Evolutionary conservation across 2,888 invertebrate species (phyloP), one percentile per base, ranked within the genome.

Genomic region (Entomobrya multifasciata): DNA sequence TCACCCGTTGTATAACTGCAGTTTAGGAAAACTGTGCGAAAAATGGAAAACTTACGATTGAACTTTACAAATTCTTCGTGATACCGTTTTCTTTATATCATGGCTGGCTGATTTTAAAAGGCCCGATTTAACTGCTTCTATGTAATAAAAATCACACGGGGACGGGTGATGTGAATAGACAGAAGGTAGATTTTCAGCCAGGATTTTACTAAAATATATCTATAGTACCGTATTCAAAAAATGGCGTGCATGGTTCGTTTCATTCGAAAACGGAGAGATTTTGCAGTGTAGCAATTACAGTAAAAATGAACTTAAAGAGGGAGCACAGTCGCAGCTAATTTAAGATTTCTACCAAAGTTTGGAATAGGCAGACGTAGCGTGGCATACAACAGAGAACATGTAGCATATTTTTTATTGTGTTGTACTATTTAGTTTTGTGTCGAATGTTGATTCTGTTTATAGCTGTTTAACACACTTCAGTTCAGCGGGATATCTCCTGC

Each of bases 1-100:
- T 57, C 74, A 67, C 30, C 85, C 85, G 85, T 85, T 85, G 55
- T 85, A 70, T 85, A 85, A 85, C 85, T 85, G 85, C n/a, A n/a
- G n/a, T n/a, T n/a, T n/a, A n/a, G n/a, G n/a, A n/a, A n/a, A n/a
- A n/a, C n/a, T n/a, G n/a, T n/a, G n/a, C n/a, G n/a, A n/a, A n/a
- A n/a, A n/a, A n/a, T n/a, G n/a, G n/a, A n/a, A n/a, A n/a, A n/a
- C n/a, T n/a, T n/a, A n/a, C n/a, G n/a, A n/a, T n/a, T n/a, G n/a
- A n/a, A n/a, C n/a, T n/a, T n/a, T n/a, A n/a, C n/a, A n/a, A n/a
- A n/a, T n/a, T n/a, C n/a, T n/a, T n/a, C n/a, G n/a, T n/a, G n/a
- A n/a, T 81, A 74, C 86, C 81, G 86, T 86, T 81, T 65, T 13
- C 72, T 86, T 86, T 83, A 30, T 74, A 65, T 52, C 52, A 86